phyloP scores from a whole-genome alignment of 2,888 invertebrate species.

The Mythimna pallens region DNA sequence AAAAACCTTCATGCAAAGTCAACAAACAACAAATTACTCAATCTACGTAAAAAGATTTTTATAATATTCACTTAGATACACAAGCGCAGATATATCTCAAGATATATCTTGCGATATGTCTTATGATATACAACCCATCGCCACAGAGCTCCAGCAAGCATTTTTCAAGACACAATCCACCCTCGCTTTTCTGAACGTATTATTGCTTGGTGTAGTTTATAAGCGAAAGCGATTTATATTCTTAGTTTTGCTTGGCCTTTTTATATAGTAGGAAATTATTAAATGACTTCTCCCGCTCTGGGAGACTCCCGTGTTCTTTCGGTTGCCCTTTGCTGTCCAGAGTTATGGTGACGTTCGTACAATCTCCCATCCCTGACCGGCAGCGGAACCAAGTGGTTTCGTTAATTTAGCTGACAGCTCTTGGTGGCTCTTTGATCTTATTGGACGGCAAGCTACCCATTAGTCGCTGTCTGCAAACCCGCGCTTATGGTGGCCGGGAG shows the following conservation, averaged over 20 bases:
- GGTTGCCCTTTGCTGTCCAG: no score
- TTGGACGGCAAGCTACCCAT: no score
- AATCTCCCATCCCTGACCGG: no score
- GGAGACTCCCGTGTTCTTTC: no score
- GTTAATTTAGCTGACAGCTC: no score
- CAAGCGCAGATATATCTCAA: slow-evolving; percentile 62
- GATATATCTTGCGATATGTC: slow-evolving; percentile 69
- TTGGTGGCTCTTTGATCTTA: no score
- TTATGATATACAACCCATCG: slow-evolving; percentile 75
- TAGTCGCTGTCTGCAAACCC: no score
- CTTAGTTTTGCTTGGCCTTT: background rate
- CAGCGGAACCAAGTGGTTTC: no score
- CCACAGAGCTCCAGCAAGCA: slow-evolving; percentile 78
- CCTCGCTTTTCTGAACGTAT: slow-evolving; percentile 81
- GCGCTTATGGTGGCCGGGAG: no score
- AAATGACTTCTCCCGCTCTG: no score
- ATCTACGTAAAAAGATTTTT: slow-evolving; percentile 16
- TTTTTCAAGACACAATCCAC: slow-evolving; percentile 88
- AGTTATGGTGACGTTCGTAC: no score
- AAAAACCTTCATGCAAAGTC: background rate
- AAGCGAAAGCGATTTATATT: background rate
- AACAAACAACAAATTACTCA: background rate
- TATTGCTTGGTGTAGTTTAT: slow-evolving; percentile 69
- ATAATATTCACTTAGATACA: slow-evolving; percentile 59
- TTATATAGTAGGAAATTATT: no score